Percentiles rank a stretch among this genome's conserved stretches.
Evolutionary conservation across 2,888 invertebrate species (phyloP).

Genomic region (Drosophila neonasuta): DNA sequence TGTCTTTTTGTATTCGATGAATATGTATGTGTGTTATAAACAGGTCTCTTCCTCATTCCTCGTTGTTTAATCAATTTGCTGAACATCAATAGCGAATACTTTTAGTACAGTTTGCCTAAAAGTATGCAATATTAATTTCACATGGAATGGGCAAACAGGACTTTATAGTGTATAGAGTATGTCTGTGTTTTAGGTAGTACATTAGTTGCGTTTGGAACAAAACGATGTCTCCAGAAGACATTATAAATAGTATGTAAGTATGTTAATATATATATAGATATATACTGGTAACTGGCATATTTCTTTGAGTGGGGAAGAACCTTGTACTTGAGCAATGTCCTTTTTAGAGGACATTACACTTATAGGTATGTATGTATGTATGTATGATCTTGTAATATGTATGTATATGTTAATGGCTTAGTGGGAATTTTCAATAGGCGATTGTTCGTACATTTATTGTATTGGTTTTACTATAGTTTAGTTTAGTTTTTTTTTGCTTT

Average conservation of each 20-base stretch:
- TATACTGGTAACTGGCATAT: slow-evolving; percentile 40
- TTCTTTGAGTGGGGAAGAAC: slow-evolving; percentile 67
- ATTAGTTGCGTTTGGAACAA: slow-evolving; percentile 16
- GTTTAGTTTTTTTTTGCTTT: background rate
- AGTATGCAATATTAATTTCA: background rate
- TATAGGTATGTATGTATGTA: slow-evolving; percentile 15
- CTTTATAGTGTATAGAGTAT: background rate
- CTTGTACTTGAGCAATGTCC: slow-evolving; percentile 49
- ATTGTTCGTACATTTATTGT: slow-evolving; percentile 72
- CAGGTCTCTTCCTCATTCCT: background rate
- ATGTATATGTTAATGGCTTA: slow-evolving; percentile 25
- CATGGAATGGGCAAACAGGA: background rate
- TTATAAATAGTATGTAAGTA: slow-evolving; percentile 15
- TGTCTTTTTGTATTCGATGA: slow-evolving; percentile 25
- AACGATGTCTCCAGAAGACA: slow-evolving; percentile 20
- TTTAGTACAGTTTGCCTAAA: background rate
- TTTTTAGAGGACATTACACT: slow-evolving; percentile 6
- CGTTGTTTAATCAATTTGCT: background rate
- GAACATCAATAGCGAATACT: background rate
- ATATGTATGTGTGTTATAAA: slow-evolving; percentile 17
- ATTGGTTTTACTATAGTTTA: slow-evolving; percentile 43
- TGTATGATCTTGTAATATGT: slow-evolving; percentile 14
- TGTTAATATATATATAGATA: slow-evolving; percentile 4
- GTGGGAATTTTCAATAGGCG: slow-evolving; percentile 60
- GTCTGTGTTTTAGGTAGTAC: slow-evolving; percentile 24